A percentile compares a stretch with the other conserved stretches of the same genome.
Conservation (phyloP, 2,797 vertebrate genomes). For the Alfaro cultratus region DNA sequence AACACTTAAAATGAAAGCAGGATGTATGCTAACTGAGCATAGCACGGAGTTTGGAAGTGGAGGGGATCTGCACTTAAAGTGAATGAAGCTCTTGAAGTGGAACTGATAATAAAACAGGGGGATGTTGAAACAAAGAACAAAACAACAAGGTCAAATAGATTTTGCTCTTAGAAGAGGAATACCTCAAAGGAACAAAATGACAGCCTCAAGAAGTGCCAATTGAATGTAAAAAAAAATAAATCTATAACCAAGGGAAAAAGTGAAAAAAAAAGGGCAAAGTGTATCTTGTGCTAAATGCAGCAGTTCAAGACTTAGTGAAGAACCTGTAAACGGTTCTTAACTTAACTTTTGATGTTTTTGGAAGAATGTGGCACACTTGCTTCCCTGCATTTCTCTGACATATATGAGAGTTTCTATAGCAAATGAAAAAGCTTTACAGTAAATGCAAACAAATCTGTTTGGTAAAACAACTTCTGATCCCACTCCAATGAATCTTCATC, state of each 20-base stretch:
- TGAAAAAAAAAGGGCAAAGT: conserved; percentile 32
- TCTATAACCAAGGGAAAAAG: conserved; percentile 36
- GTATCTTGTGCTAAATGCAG: conserved; percentile 26
- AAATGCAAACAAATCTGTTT: background rate
- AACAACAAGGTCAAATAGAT: conserved; percentile 45
- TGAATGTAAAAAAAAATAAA: conserved; percentile 35
- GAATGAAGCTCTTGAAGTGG: conserved; percentile 27
- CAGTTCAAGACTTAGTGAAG: conserved; percentile 16
- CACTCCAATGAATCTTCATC: background rate
- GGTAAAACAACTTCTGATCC: background rate
- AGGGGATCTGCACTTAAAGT: conserved; percentile 13
- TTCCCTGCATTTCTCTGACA: conserved; percentile 15
- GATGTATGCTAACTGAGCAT: conserved; percentile 22
- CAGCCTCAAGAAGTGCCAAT: conserved; percentile 48
- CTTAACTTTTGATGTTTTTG: background rate
- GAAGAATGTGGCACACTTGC: conserved; percentile 25
- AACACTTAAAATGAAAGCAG: conserved; percentile 17
- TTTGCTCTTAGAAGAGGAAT: conserved; percentile 24
- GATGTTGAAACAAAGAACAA: conserved; percentile 36
- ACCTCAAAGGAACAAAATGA: conserved; percentile 47
- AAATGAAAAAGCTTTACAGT: background rate
- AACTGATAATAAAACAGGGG: conserved; percentile 33
- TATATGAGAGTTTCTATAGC: background rate
- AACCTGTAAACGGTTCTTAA: conserved; percentile 7
- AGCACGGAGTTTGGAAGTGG: conserved; percentile 28